These are phyloP conservation scores for Sebastes schlegelii DNA, from an alignment of 2,113 vertebrate species.

Conservation along the genomic window DNA sequence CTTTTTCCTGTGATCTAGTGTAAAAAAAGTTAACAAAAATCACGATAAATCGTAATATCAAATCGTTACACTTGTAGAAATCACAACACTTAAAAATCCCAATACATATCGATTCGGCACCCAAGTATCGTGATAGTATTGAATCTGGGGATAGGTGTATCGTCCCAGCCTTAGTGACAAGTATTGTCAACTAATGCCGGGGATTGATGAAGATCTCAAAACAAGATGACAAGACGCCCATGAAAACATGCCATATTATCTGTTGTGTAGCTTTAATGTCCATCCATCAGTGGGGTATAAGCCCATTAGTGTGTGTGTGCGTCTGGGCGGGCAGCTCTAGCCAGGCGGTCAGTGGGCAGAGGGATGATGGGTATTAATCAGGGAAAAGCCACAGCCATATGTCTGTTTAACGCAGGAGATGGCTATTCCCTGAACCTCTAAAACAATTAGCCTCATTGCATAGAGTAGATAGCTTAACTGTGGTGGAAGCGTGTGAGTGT, in stretches of 20 bases:
- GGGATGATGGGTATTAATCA: constrained; percentile 80
- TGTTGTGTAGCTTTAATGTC: constrained; percentile 53
- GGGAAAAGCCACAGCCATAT: constrained; percentile 79
- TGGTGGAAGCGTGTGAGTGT: constrained; percentile 1
- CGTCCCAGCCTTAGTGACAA: constrained; percentile 2
- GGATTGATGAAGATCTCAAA: constrained; percentile 57
- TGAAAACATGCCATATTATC: constrained; percentile 42
- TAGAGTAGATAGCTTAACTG: constrained; percentile 34
- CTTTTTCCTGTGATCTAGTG: no score
- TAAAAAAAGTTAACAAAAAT: no score
- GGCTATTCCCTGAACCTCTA: constrained; percentile 42
- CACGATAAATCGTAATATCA: no score
- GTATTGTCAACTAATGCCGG: constrained; percentile 47
- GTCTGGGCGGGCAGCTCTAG: constrained; percentile 48
- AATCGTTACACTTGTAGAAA: no score
- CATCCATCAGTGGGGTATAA: constrained; percentile 58
- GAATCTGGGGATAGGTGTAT: no score
- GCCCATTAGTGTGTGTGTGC: constrained; percentile 70
- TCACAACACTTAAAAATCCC: no score
- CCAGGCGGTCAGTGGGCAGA: constrained; percentile 58
- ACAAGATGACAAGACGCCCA: constrained; percentile 33
- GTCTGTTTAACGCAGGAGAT: constrained; percentile 68
- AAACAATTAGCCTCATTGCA: constrained; percentile 71
- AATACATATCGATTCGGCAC: no score
- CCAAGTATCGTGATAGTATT: no score